A percentile compares a stretch with the other conserved stretches of the same genome.
Evolutionary conservation across 2,888 invertebrate species (phyloP).

Genomic region (Monoplex corrugatus): DNA sequence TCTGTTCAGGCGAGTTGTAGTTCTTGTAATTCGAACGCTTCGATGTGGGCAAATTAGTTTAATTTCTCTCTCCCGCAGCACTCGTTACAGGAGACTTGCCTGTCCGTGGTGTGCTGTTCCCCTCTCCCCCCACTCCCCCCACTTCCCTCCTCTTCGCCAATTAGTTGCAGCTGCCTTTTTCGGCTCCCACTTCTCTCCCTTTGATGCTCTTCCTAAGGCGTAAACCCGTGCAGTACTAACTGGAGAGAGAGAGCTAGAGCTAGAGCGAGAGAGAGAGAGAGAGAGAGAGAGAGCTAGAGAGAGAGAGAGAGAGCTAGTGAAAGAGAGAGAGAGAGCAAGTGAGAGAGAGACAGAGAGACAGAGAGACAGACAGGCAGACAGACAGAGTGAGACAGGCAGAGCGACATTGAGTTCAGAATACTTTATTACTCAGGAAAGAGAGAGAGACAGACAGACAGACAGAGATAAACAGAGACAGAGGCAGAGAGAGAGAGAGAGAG

Average conservation of each 20-base stretch:
- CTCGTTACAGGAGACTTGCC: not conserved
- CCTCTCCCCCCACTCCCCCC: not conserved
- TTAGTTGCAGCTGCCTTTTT: slow-evolving; percentile 34
- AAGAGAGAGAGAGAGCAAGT: no score
- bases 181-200: not conserved
- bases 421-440: no score
- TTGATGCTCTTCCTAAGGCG: slow-evolving; percentile 28
- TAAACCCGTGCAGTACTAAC: not conserved
- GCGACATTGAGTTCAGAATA: no score
- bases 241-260: no score
- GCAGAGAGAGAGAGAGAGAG: not conserved
- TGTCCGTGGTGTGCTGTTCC: not conserved
- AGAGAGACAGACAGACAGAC: not conserved
- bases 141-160: not conserved
- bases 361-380: no score
- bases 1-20: slow-evolving; percentile 14
- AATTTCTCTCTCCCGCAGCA: slow-evolving; percentile 16
- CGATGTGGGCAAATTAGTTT: slow-evolving; percentile 24
- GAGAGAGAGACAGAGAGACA: no score
- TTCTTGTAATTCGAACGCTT: slow-evolving; percentile 33
- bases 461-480: not conserved
- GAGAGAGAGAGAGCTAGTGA: no score
- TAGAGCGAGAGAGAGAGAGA: no score
- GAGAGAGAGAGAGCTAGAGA: no score
- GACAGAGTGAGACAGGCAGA: not conserved